Base-by-base conservation (phyloP, 2,888 invertebrate genomes). In the Torymus auratus region DNA sequence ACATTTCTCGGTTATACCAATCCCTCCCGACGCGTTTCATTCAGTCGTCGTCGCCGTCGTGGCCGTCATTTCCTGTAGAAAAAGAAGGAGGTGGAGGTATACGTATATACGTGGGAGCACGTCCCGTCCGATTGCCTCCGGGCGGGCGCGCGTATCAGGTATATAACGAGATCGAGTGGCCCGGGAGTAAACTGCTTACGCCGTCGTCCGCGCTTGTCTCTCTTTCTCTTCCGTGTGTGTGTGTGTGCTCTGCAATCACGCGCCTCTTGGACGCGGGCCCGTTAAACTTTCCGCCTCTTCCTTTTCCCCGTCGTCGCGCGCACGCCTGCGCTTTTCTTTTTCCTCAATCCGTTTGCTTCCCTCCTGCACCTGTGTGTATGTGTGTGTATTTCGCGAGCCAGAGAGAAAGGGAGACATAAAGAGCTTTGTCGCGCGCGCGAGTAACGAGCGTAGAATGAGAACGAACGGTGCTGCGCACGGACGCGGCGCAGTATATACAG, bases 161-260 rank as follows among this genome's bases (percentile, higher is more conserved):
- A 17, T 69, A 61, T 74, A 79, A 74, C 74, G 64, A 79, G 68
- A 71, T 80, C 75, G 75, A 61, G 53, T 72, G 60, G 23, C 12
- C 55, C 58, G 23, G 20, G 62, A 64, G 69, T 75, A 80, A 80
- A 80, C 80, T 75, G 80, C 75, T 80, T 80, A 70, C 71, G 71
- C 78, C 58, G 53, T 50, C 67, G 13, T 61, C 71, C 20, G 28
- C 61, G 60, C 61, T 62, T 73, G 62, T 62, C 62, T 62, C 23
- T 52, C 12, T 28, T 14, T 55, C 14, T 23, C 50, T 52, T 23
- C 5, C 28, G 11, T 53, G 50, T 62, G 1, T 20, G 56, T 71
- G 11, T 15, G 62, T 13, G 11, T 14, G 13, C 62, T 60, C 78
- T 64, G 67, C 70, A 75, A 75, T 80, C 75, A 80, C 70, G 80